phyloP scores from a whole-genome alignment of 1,140 invertebrate genomes.

The Drosophila simulans region DNA sequence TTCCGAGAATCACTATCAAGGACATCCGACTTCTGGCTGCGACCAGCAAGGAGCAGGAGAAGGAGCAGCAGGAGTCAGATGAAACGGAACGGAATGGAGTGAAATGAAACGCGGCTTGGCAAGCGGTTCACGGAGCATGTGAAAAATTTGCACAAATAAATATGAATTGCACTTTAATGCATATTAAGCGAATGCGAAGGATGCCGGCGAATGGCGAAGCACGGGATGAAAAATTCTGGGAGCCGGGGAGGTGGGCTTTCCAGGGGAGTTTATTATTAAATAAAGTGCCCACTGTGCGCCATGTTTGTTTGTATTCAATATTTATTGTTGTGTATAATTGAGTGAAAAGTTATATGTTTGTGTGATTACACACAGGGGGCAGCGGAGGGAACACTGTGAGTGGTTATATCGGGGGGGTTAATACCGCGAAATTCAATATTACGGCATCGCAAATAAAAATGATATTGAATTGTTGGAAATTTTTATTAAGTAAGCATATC shows the following conservation, averaged over 20 bases:
- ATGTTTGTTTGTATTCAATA: constrained; percentile 75
- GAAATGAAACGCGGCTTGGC: constrained; percentile 28
- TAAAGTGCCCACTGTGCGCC: constrained; percentile 73
- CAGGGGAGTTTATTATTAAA: constrained; percentile 75
- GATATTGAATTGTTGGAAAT: constrained; percentile 79
- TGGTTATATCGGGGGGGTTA: background rate
- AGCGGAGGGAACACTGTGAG: background rate
- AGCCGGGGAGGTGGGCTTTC: constrained; percentile 6
- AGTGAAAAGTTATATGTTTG: constrained; percentile 80
- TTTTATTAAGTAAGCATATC: constrained; percentile 76
- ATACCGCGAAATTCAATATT: constrained; percentile 67
- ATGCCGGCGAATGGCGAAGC: constrained; percentile 4
- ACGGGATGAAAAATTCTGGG: background rate
- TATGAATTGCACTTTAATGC: constrained; percentile 83
- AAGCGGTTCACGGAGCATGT: constrained; percentile 48
- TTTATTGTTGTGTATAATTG: constrained; percentile 83
- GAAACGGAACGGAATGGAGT: constrained; percentile 30
- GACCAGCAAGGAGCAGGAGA: background rate
- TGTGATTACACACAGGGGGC: constrained; percentile 54
- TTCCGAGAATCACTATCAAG: background rate
- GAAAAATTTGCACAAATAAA: constrained; percentile 83
- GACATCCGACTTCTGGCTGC: background rate
- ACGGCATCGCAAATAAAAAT: constrained; percentile 75
- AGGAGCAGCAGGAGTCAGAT: constrained; percentile 19
- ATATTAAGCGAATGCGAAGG: constrained; percentile 71